phyloP scores from a whole-genome alignment of 2,113 vertebrate genomes.

The Pavo muticus region DNA sequence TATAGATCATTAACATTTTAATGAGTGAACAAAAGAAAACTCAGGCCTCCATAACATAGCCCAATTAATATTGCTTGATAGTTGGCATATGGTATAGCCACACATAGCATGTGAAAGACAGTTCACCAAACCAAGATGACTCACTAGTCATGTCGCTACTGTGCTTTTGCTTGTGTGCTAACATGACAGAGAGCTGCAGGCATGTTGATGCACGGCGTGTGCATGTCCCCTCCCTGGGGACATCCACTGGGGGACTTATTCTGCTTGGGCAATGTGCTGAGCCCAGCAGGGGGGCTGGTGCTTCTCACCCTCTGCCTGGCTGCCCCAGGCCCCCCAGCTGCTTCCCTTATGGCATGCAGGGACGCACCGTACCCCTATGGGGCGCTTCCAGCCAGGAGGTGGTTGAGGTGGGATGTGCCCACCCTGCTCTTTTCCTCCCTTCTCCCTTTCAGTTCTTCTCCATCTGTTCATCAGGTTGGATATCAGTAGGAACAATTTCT shows the following conservation, averaged over 20 bases:
- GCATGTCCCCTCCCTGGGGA: neutral
- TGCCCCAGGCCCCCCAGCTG: neutral
- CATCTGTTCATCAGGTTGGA: slow-evolving; percentile 10
- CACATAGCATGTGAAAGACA: neutral
- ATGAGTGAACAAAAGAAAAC: neutral
- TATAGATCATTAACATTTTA: neutral
- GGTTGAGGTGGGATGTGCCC: neutral
- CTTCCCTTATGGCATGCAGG: neutral
- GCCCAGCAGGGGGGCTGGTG: neutral
- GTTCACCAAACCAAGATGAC: neutral
- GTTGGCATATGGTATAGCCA: neutral
- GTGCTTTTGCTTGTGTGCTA: neutral
- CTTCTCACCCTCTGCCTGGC: neutral
- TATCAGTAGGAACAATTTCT: too few relatives aligned
- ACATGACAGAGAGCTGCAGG: neutral
- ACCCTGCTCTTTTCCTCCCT: neutral
- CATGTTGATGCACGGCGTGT: neutral
- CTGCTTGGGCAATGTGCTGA: neutral
- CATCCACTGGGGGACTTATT: neutral
- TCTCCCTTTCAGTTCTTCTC: slow-evolving; percentile 35
- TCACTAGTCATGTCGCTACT: neutral
- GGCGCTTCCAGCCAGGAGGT: too few relatives aligned
- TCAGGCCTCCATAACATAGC: neutral
- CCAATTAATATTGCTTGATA: neutral
- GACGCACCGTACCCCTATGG: too few relatives aligned